phyloP scores from a whole-genome alignment of 2,113 vertebrate species.

The Cololabis saira region DNA sequence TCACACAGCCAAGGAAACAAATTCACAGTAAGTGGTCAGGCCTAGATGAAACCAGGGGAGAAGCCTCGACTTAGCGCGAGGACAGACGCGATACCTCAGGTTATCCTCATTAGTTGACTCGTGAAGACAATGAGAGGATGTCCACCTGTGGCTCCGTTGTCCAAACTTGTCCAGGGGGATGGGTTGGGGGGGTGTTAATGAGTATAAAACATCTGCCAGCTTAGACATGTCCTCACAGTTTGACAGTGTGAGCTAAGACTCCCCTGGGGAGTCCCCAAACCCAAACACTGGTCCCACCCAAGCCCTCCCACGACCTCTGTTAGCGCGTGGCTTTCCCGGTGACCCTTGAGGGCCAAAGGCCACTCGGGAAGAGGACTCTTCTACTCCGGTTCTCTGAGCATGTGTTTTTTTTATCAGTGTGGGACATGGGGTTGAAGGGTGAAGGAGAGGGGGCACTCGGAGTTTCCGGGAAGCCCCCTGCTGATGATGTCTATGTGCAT shows the following conservation, averaged over 20 bases:
- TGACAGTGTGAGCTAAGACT: constrained; percentile 44
- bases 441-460: constrained; percentile 22
- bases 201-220: constrained; percentile 56
- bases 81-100: constrained; percentile 6
- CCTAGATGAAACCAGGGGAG: constrained; percentile 4
- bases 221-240: constrained; percentile 26
- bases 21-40: background rate
- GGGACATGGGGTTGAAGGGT: constrained; percentile 23
- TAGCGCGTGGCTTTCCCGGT: constrained; percentile 62
- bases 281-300: constrained; percentile 48
- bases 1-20: background rate
- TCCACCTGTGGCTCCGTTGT: constrained; percentile 53
- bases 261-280: constrained; percentile 49
- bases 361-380: constrained; percentile 46
- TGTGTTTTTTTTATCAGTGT: constrained; percentile 34
- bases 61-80: constrained; percentile 20
- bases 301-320: constrained; percentile 65
- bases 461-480: constrained; percentile 44
- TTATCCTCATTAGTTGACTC: constrained; percentile 4
- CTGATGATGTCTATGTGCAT: constrained; percentile 22
- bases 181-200: background rate
- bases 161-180: constrained; percentile 37
- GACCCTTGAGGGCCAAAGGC: constrained; percentile 64
- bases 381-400: constrained; percentile 33
- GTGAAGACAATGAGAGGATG: background rate